These are phyloP conservation scores for Caenorhabditis macrosperma DNA, from an alignment of 2,888 invertebrate genomes.

Conservation along the genomic window DNA sequence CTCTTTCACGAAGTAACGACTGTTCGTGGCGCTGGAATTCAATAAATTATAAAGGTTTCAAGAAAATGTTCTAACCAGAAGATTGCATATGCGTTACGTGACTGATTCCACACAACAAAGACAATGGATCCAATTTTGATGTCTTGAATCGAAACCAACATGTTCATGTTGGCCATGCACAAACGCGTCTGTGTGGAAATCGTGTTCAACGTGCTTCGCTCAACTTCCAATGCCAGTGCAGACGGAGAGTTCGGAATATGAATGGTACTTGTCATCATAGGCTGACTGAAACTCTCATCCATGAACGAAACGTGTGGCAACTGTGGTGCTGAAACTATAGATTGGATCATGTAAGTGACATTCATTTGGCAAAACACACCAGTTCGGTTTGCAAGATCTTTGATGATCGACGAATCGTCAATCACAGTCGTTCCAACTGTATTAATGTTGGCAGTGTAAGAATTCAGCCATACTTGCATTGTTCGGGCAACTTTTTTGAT, in stretches of 20 bases:
- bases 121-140: slow-evolving; percentile 75
- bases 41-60: not conserved
- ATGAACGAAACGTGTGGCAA: not conserved
- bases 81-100: slow-evolving; percentile 73
- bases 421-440: slow-evolving; percentile 4
- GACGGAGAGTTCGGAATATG: not conserved
- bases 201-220: slow-evolving; percentile 16
- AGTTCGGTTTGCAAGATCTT: not conserved
- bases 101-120: slow-evolving; percentile 75
- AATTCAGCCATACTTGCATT: slow-evolving; percentile 38
- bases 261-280: slow-evolving; percentile 36
- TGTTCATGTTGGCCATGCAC: slow-evolving; percentile 46
- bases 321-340: not conserved
- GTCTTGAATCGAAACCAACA: slow-evolving; percentile 67
- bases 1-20: slow-evolving; percentile 77
- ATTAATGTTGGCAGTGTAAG: not conserved
- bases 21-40: slow-evolving; percentile 66
- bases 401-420: slow-evolving; percentile 29
- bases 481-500: slow-evolving; percentile 32
- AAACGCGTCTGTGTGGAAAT: slow-evolving; percentile 53
- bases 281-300: slow-evolving; percentile 50
- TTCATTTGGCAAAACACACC: too few relatives aligned
- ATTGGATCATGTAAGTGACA: too few relatives aligned
- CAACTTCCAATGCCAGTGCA: slow-evolving; percentile 17
- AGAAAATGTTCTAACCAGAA: slow-evolving; percentile 67